phyloP scores from a whole-genome alignment of 2,888 invertebrate genomes.

The Teleogryllus oceanicus region DNA sequence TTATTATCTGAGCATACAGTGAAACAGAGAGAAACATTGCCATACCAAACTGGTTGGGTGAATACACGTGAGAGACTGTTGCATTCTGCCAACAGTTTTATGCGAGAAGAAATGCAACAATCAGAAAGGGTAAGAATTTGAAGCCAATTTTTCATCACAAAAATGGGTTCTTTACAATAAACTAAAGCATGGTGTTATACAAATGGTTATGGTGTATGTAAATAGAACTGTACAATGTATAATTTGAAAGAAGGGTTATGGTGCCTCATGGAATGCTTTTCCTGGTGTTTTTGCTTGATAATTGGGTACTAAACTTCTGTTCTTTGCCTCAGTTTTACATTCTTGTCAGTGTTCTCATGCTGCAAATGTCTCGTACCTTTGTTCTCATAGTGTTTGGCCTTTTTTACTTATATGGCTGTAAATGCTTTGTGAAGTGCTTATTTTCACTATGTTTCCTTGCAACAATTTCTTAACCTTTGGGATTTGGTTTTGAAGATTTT shows the following conservation, averaged over 20 bases:
- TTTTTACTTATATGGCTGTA: no score
- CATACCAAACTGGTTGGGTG: no score
- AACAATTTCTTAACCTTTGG: no score
- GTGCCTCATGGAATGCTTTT: not conserved
- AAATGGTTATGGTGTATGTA: not conserved
- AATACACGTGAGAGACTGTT: not conserved
- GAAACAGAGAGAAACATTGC: no score
- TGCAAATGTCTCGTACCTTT: no score
- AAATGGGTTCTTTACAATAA: not conserved
- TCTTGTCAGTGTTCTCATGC: no score
- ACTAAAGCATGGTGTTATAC: conserved; percentile 2
- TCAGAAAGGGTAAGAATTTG: conserved; percentile 18
- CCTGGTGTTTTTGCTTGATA: not conserved
- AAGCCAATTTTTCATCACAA: not conserved
- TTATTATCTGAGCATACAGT: no score
- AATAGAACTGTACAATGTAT: not conserved
- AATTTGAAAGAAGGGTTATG: conserved; percentile 6
- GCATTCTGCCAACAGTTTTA: not conserved
- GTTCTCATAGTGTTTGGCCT: no score
- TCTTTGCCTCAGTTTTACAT: not conserved
- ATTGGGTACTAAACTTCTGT: not conserved
- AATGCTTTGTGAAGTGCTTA: no score
- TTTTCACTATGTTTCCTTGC: no score
- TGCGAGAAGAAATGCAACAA: not conserved
- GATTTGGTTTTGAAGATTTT: no score